Evolutionary conservation across 2,888 invertebrate species (phyloP).

Genomic region (Crocallis elinguaria): DNA sequence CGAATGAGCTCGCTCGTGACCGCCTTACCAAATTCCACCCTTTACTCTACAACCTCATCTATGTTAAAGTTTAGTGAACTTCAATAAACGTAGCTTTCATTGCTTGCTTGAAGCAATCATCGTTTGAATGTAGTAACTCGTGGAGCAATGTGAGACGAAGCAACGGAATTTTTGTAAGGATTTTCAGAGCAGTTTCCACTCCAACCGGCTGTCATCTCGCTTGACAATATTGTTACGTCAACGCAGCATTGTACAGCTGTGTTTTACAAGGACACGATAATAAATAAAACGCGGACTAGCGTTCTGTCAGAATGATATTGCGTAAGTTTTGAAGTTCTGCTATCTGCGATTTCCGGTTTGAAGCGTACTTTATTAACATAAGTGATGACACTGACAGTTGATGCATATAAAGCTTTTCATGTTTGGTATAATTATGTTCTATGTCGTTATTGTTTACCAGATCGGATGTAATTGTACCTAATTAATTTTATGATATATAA

Average conservation of each 20-base stretch:
- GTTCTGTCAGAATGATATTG: constrained; percentile 3
- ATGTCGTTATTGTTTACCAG: no score
- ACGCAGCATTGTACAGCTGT: constrained; percentile 10
- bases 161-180: not conserved
- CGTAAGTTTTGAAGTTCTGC: constrained; percentile 15
- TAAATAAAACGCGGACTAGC: constrained; percentile 19
- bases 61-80: not conserved
- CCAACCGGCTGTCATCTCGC: constrained; percentile 17
- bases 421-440: no score
- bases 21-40: constrained; percentile 39
- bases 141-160: not conserved
- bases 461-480: no score
- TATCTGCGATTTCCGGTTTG: constrained; percentile 13
- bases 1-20: constrained; percentile 49
- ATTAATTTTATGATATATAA: no score
- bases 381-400: no score
- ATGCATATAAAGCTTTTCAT: no score
- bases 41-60: not conserved
- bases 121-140: not conserved
- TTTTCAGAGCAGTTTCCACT: constrained; percentile 4
- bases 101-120: not conserved
- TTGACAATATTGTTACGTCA: constrained; percentile 26
- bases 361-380: not conserved
- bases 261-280: constrained; percentile 17
- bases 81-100: not conserved